A percentile compares a stretch with the other conserved stretches of the same genome.
phyloP scores from a whole-genome alignment of 1,140 invertebrate genomes.

The Camponotus vicinus region DNA sequence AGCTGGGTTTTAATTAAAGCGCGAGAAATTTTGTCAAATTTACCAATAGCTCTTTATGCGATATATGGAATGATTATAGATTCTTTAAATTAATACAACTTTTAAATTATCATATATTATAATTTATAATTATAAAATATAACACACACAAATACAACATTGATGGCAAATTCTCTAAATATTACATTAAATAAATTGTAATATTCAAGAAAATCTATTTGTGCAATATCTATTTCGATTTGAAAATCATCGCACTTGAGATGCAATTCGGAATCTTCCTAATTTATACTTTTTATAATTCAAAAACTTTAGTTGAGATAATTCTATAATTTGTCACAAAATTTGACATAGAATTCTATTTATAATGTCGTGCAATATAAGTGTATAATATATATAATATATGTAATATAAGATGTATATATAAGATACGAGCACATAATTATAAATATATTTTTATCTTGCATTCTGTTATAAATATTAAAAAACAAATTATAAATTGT shows the following conservation, averaged over 20 bases:
- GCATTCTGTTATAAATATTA: no score
- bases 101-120: background rate
- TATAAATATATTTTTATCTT: no score
- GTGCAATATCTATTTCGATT: background rate
- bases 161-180: background rate
- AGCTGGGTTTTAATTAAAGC: slow-evolving; percentile 1
- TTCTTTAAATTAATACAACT: background rate
- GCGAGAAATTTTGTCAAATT: slow-evolving; percentile 30
- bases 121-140: no score
- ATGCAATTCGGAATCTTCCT: background rate
- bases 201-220: background rate
- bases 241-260: slow-evolving; percentile 4
- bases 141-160: background rate
- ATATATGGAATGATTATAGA: slow-evolving; percentile 2
- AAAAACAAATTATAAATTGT: no score
- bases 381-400: no score
- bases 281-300: background rate
- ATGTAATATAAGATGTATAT: no score
- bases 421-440: no score
- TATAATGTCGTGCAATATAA: no score
- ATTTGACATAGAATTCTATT: no score
- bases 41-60: background rate
- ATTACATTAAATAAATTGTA: background rate
- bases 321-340: no score
- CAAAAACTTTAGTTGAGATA: background rate